Evolutionary conservation across 1,140 invertebrate species (phyloP).

Genomic region (Hypsibius dujardini): DNA sequence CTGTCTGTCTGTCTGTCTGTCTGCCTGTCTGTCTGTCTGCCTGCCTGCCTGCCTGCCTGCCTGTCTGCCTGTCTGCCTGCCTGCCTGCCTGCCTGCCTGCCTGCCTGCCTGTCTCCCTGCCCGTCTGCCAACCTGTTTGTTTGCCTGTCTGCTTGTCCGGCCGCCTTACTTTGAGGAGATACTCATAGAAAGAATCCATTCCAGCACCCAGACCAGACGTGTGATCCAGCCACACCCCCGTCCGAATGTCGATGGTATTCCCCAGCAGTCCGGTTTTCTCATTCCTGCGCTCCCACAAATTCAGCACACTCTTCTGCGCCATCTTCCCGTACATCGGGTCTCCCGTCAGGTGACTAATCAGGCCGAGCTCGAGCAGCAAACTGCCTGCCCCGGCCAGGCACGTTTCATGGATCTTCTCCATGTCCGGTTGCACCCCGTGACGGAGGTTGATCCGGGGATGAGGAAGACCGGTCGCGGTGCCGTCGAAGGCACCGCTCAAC

Average conservation of each 20-base stretch:
- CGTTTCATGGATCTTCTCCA: conserved; percentile 35
- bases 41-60: too few species aligned
- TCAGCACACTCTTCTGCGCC: conserved; percentile 40
- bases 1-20: too few species aligned
- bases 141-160: too few species aligned
- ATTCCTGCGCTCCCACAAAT: conserved; percentile 41
- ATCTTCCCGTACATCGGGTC: conserved; percentile 45
- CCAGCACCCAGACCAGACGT: conserved; percentile 49
- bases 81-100: too few species aligned
- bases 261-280: conserved; percentile 46
- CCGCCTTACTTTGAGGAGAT: conserved; percentile 42
- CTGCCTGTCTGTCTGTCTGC: too few species aligned
- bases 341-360: conserved; percentile 42
- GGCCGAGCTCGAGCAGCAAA: conserved; percentile 46
- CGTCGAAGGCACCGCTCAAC: conserved; percentile 45
- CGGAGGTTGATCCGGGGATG: conserved; percentile 45
- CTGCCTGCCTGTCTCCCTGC: too few species aligned
- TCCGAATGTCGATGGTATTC: conserved; percentile 40
- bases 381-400: conserved; percentile 49
- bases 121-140: too few species aligned
- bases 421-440: conserved; percentile 37
- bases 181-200: conserved; percentile 51
- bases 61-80: too few species aligned
- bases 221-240: conserved; percentile 44
- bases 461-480: conserved; percentile 41